Base-by-base conservation (phyloP, 2,888 invertebrate species). In the Theretra japonica region DNA sequence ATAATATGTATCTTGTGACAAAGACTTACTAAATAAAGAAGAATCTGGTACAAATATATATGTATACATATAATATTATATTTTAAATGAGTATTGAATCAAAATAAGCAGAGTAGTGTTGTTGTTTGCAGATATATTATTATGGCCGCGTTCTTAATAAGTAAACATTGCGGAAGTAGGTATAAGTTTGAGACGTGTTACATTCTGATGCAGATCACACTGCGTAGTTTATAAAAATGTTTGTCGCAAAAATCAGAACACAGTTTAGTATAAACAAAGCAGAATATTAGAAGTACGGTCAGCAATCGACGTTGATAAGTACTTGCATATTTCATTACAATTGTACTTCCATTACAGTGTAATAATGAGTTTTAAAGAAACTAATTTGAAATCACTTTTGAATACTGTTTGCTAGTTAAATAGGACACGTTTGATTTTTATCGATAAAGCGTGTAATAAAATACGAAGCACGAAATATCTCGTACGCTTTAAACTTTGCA, bases 1-100 rank as follows among this genome's bases (percentile, higher is more conserved):
- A 62, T 41, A 58, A 25, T 58, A 58, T 58, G 28, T 28, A 62
- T 41, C 21, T 15, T 62, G 62, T 41, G 33, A 62, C 53, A 28
- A 62, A 62, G 62, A 62, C 62, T 62, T 62, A 62, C 25, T 53
- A 53, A 68, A 68, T 15, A 68, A 41, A 41, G 41, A 41, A 21
- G 23, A 41, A 68, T 53, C 50, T 53, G 68, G 50, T 53, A 68
- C 68, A 68, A 68, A 68, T 68, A n/a, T 41, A 41, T 41, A 41
- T 41, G 41, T 41, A 41, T 41, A 41, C 41, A 41, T 70, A 70
- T 59, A 68, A 53, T 28, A 68, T 53, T 53, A 71, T 57, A 68
- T 62, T 30, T 62, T 62, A n/a, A 62, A 62, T 41, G 41, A 41
- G 21, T 62, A 41, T 33, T 62, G 33, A 62, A 62, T 11, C n/a